Percentiles rank a stretch among this genome's conserved stretches.
phyloP scores from a whole-genome alignment of 2,113 vertebrate species.

The Apus apus region DNA sequence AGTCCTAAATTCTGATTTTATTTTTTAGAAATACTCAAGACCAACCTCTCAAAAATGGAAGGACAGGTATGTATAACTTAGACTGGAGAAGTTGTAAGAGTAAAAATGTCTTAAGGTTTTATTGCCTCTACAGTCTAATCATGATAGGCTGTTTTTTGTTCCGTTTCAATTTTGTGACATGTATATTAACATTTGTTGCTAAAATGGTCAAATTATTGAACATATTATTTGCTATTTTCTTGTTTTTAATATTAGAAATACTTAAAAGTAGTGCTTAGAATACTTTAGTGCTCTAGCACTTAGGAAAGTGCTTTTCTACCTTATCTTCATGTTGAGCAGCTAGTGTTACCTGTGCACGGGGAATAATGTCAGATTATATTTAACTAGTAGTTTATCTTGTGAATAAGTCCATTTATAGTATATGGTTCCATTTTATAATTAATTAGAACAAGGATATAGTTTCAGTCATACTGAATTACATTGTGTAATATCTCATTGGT shows the following conservation, averaged over 20 bases:
- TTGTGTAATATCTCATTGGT: neutral
- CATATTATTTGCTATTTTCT: neutral
- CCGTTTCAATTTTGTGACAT: neutral
- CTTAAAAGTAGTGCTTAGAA: neutral
- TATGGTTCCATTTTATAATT: neutral
- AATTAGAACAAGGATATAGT: neutral
- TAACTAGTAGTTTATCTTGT: neutral
- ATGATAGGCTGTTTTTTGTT: neutral
- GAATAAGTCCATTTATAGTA: neutral
- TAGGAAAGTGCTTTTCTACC: neutral
- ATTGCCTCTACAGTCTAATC: neutral
- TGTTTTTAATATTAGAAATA: neutral
- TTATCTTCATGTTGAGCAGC: neutral
- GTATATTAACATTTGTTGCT: neutral
- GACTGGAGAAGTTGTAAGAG: neutral
- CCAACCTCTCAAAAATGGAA: conserved; percentile 41
- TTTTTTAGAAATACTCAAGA: conserved; percentile 72
- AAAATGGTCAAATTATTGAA: neutral
- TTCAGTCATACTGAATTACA: neutral
- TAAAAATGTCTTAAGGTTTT: neutral
- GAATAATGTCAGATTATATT: neutral
- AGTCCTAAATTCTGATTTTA: conserved; percentile 11
- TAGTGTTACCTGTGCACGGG: neutral
- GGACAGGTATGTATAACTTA: conserved; percentile 61
- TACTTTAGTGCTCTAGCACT: too few species aligned